phyloP scores from a whole-genome alignment of 2,888 invertebrate genomes.

The Acleris literana region DNA sequence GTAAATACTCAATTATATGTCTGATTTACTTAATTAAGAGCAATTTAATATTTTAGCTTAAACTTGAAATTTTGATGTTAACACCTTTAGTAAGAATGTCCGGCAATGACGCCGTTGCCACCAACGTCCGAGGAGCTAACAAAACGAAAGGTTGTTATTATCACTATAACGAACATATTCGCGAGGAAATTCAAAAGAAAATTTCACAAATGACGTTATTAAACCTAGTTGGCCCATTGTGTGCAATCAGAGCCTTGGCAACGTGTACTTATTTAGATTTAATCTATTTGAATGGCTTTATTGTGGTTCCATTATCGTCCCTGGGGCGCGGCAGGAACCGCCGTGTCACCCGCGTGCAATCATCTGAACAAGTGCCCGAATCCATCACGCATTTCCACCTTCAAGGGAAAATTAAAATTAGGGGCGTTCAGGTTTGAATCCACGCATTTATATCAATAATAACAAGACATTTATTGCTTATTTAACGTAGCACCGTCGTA shows the following conservation, averaged over 20 bases:
- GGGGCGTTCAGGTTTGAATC: conserved; percentile 1
- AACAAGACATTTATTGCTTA: too few relatives aligned
- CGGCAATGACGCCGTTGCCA: too few relatives aligned
- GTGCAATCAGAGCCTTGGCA: not conserved
- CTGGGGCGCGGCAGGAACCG: conserved; percentile 37
- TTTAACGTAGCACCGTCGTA: too few relatives aligned
- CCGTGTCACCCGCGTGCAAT: conserved; percentile 49
- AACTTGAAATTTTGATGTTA: too few relatives aligned
- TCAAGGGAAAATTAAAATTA: conserved; percentile 1
- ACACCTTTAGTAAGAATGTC: too few relatives aligned
- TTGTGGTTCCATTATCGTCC: conserved; percentile 37
- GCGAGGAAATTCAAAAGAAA: too few relatives aligned
- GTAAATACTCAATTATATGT: too few relatives aligned
- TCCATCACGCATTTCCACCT: conserved; percentile 39
- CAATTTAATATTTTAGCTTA: too few relatives aligned
- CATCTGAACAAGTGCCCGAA: conserved; percentile 47
- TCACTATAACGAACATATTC: not conserved
- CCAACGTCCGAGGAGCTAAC: too few relatives aligned
- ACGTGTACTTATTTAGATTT: conserved; percentile 21
- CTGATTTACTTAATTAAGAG: too few relatives aligned
- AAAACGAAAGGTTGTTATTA: not conserved
- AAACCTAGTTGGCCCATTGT: conserved; percentile 1
- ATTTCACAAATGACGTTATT: not conserved
- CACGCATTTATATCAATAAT: not conserved
- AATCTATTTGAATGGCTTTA: conserved; percentile 37